Evolutionary conservation across 2,888 invertebrate species (phyloP).

Genomic region (Hemaris fuciformis): DNA sequence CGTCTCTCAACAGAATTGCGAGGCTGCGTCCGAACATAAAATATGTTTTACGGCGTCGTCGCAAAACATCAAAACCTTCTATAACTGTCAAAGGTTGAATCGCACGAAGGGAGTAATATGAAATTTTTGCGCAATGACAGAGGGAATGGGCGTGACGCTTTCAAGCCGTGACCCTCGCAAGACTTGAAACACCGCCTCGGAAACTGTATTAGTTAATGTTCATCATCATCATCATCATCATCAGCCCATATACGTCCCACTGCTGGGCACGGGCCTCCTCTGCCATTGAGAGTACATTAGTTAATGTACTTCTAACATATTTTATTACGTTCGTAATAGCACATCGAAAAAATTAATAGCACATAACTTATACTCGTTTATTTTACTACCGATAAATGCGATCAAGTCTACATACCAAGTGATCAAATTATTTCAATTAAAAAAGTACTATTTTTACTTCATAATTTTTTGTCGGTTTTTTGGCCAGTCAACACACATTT

Average conservation of each 20-base stretch:
- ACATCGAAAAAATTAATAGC: not conserved
- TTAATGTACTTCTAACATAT: not conserved
- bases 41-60: conserved; percentile 71
- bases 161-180: conserved; percentile 16
- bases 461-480: not conserved
- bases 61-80: conserved; percentile 70
- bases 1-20: conserved; percentile 57
- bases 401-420: not conserved
- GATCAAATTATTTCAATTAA: not conserved
- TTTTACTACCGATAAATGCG: not conserved
- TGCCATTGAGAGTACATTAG: too few species aligned
- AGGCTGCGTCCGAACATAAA: conserved; percentile 66
- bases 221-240: too few species aligned
- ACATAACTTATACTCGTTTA: not conserved
- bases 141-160: conserved; percentile 39
- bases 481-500: not conserved
- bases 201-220: not conserved
- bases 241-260: too few species aligned
- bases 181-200: not conserved
- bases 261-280: too few species aligned
- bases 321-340: conserved; percentile 11
- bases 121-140: conserved; percentile 47
- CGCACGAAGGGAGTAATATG: conserved; percentile 42
- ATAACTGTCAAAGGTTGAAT: conserved; percentile 66
- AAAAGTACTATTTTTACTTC: not conserved